Evolutionary conservation across 2,888 invertebrate genomes (phyloP).

Genomic region (Heliconius ismenius): DNA sequence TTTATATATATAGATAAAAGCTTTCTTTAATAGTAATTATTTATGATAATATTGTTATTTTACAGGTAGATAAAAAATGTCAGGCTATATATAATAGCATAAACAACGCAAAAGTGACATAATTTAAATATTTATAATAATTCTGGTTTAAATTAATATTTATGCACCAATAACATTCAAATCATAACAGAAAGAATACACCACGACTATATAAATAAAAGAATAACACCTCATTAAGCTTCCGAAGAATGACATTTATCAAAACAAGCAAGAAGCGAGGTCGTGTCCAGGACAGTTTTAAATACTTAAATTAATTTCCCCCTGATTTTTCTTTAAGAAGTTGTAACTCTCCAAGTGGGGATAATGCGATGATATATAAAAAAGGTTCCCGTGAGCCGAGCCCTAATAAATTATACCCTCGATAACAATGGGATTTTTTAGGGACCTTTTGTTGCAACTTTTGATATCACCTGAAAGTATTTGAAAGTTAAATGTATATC

Average conservation of each 20-base stretch:
- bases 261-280: constrained; percentile 67
- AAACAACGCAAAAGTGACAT: too few species aligned
- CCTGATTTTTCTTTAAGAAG: constrained; percentile 81
- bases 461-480: constrained; percentile 80
- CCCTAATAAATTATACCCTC: constrained; percentile 82
- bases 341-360: constrained; percentile 80
- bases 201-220: constrained; percentile 32
- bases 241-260: constrained; percentile 65
- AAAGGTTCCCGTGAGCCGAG: constrained; percentile 77
- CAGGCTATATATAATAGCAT: too few species aligned
- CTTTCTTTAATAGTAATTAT: not conserved
- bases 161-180: not conserved
- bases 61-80: too few species aligned
- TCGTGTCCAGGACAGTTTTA: constrained; percentile 77
- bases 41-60: not conserved
- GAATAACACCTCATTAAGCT: constrained; percentile 43
- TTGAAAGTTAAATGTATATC: constrained; percentile 49
- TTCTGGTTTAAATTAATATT: not conserved
- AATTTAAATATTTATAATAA: too few species aligned
- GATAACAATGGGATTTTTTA: constrained; percentile 83
- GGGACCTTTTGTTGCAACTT: constrained; percentile 79
- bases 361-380: constrained; percentile 83
- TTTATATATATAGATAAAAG: too few species aligned
- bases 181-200: not conserved
- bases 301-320: constrained; percentile 79